Evolutionary conservation across 2,888 invertebrate genomes (phyloP).

Genomic region (Drosophila quinaria): DNA sequence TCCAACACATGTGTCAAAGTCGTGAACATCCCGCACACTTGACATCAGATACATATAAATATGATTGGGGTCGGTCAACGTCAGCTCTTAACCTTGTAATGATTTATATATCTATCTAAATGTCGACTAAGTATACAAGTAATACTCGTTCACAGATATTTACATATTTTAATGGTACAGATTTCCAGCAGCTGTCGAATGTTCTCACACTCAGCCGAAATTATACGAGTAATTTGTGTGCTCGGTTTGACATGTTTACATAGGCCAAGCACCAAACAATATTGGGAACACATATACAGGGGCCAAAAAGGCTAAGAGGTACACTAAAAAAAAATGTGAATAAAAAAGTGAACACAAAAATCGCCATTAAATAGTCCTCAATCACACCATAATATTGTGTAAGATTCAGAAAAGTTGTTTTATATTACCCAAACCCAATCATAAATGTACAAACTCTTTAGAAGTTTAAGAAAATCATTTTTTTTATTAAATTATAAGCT

Average conservation of each 20-base stretch:
- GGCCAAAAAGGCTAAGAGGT: conserved; percentile 19
- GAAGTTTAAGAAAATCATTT: too few species aligned
- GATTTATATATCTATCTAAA: conserved; percentile 17
- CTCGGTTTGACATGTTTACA: conserved; percentile 77
- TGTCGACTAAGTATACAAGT: conserved; percentile 18
- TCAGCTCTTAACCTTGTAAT: conserved; percentile 60
- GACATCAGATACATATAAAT: conserved; percentile 50
- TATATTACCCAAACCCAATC: too few species aligned
- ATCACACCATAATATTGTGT: too few species aligned
- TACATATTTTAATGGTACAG: conserved; percentile 40
- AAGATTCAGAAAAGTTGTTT: too few species aligned
- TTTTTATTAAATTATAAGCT: too few species aligned
- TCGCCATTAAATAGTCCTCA: too few species aligned
- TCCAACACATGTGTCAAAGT: conserved; percentile 65
- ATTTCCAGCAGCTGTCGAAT: conserved; percentile 73
- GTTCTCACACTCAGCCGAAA: conserved; percentile 40
- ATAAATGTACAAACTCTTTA: too few species aligned
- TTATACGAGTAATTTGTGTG: conserved; percentile 28
- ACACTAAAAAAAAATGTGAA: neutral
- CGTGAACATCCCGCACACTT: conserved; percentile 57
- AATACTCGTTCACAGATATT: conserved; percentile 11
- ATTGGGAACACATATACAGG: conserved; percentile 28
- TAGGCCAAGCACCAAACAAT: conserved; percentile 29
- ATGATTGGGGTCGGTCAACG: conserved; percentile 21
- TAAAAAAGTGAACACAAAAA: too few species aligned